Evolutionary conservation across 2,797 vertebrate genomes (phyloP).

Genomic region (Gallirallus australis): DNA sequence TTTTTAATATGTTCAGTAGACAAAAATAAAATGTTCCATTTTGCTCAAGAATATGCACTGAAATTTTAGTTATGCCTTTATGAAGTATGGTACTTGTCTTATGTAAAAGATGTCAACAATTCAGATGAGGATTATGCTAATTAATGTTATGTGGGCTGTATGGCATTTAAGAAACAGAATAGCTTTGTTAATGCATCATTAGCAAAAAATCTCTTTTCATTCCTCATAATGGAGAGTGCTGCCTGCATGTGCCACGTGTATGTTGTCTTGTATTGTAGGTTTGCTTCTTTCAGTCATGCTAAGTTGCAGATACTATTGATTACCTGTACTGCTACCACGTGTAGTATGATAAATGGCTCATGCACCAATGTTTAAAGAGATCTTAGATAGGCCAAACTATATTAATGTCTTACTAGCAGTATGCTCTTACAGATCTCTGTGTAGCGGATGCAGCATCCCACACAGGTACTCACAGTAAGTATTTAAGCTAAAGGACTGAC

Average conservation of each 20-base stretch:
- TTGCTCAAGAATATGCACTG: not conserved
- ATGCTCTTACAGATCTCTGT: not conserved
- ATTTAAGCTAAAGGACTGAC: not conserved
- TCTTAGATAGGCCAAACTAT: not conserved
- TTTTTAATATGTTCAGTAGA: not conserved
- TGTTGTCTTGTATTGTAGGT: not conserved
- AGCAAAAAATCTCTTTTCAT: not conserved
- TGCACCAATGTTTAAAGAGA: not conserved
- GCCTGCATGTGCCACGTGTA: not conserved
- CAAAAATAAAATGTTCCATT: not conserved
- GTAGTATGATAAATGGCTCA: not conserved
- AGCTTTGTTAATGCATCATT: not conserved
- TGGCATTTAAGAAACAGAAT: not conserved
- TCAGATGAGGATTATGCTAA: not conserved
- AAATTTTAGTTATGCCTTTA: not conserved
- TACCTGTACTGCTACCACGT: not conserved
- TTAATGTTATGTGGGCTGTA: not conserved
- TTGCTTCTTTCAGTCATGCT: not conserved
- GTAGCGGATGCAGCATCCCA: not conserved
- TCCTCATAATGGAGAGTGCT: not conserved
- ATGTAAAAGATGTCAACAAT: not conserved
- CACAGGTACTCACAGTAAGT: not conserved
- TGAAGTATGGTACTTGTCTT: not conserved
- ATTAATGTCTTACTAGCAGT: not conserved
- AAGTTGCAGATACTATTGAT: not conserved